Base-by-base conservation (phyloP, 2,888 invertebrate genomes). In the Hesperia comma region DNA sequence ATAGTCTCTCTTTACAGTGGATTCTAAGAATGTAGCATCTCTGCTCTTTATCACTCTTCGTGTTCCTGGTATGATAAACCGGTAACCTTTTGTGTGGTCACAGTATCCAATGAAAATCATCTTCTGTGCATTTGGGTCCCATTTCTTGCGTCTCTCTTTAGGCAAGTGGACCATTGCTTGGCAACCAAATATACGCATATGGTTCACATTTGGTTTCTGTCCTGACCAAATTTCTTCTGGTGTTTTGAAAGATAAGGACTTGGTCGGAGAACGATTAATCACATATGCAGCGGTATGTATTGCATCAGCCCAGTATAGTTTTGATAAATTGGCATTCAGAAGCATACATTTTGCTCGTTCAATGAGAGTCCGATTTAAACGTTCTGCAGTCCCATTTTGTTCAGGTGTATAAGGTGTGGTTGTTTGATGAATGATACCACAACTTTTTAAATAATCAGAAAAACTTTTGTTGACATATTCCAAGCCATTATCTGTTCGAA, bases 51-150 rank as follows among this genome's bases (percentile, higher is more conserved):
- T 51, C 2, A 51, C 57, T 67, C 40, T 58, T 56, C 1, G 70
- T 46, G 2, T 26, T 61, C n/a, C n/a, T 8, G 71, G 69, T 54
- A 69, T 17, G 8, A 72, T 61, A 6, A 75, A 74, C 43, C 74
- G 46, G 69, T 77, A 81, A 1, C 78, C 78, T 67, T 82, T 80
- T 1, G 69, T 69, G 40, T 72, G 54, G 32, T 80, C 80, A 67
- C 75, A 73, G 62, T 86, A 85, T 7, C 85, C 86, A 49, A 84
- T 74, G 41, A 85, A 79, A n/a, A 79, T 75, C 33, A 76, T 68
- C 62, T 75, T 72, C 17, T 71, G 69, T 58, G 78, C 70, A 68
- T 85, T 86, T 3, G 75, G 54, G 70, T 75, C 74, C 69, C 62
- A 72, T 33, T 75, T 75, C 56, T 54, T 72, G 0, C 70, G 12